These are phyloP conservation scores for Plecotus auritus DNA, from an alignment of 2,113 vertebrate genomes.

Conservation along the genomic window DNA sequence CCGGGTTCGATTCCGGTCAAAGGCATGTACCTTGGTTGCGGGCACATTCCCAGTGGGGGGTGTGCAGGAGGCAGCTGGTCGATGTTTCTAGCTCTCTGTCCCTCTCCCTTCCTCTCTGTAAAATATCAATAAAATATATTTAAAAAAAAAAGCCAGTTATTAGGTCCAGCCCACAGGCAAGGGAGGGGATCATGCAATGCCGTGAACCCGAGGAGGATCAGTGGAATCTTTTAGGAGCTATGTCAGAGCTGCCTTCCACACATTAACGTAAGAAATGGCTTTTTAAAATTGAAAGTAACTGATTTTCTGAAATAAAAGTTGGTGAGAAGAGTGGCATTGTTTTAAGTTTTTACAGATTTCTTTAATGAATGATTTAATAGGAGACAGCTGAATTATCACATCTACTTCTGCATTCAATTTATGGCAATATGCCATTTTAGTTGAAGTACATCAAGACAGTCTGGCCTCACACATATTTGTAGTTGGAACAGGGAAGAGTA, in stretches of 20 bases:
- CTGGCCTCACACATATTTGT: background rate
- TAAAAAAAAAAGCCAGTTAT: no score
- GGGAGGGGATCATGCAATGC: background rate
- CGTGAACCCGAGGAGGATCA: background rate
- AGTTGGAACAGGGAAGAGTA: background rate
- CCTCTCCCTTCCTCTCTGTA: no score
- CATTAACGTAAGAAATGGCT: background rate
- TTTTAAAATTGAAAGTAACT: background rate
- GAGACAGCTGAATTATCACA: background rate
- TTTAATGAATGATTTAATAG: background rate
- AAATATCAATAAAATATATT: no score
- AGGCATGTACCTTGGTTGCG: no score
- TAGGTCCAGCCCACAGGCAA: background rate
- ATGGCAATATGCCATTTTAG: background rate
- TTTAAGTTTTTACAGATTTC: conserved; percentile 4
- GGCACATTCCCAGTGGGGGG: no score
- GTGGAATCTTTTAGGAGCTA: background rate
- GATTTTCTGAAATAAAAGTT: conserved; percentile 14
- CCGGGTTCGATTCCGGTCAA: no score
- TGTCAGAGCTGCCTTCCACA: background rate
- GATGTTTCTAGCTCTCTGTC: no score
- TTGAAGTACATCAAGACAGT: background rate
- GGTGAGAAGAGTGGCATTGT: background rate
- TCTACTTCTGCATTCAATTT: background rate
- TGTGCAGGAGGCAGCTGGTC: no score